phyloP scores from a whole-genome alignment of 2,797 vertebrate species.

The Zalophus californianus region DNA sequence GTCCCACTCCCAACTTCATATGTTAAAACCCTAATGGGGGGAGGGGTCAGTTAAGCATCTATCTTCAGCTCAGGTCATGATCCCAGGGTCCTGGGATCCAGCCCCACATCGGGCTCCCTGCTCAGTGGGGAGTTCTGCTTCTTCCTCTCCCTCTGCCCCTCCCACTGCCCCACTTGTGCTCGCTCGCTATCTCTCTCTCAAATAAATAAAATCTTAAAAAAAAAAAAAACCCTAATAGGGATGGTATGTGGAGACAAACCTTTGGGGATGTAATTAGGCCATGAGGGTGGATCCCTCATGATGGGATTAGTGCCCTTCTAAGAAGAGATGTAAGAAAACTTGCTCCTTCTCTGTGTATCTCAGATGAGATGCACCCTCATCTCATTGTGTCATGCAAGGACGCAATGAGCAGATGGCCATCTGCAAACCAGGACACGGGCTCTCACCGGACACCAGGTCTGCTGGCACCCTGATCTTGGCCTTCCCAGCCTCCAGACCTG shows the following conservation, averaged over 20 bases:
- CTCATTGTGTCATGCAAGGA: neutral
- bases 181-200: neutral
- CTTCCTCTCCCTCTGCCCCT: neutral
- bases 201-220: neutral
- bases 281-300: neutral
- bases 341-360: neutral
- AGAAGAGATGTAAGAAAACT: neutral
- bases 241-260: neutral
- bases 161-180: neutral
- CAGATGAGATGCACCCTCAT: neutral
- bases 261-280: neutral
- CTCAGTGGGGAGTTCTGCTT: neutral
- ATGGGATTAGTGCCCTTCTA: neutral
- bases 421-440: neutral
- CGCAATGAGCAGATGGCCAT: neutral
- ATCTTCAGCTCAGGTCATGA: neutral
- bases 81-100: neutral
- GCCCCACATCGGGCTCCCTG: neutral
- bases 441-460: neutral
- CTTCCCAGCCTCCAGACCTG: neutral
- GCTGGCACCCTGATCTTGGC: neutral
- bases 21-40: neutral
- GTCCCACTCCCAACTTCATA: neutral
- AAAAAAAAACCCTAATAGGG: neutral
- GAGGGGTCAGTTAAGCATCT: neutral